Conservation (phyloP, 2,888 invertebrate species). For the Calameuta idolon region DNA sequence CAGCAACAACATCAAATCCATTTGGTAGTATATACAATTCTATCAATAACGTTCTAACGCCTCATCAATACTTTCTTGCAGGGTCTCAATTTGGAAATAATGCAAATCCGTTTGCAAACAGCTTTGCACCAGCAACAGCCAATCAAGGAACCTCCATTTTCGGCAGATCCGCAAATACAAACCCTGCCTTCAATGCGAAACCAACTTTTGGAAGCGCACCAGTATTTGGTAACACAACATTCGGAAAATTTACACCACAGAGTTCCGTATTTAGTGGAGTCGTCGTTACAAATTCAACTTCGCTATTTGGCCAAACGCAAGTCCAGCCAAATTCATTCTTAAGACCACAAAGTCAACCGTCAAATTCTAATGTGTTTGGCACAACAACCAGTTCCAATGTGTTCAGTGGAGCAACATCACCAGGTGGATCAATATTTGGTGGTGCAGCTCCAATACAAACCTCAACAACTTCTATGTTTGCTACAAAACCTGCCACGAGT, state of each 20-base stretch:
- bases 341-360: constrained; percentile 45
- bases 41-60: neutral
- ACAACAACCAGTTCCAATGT: constrained; percentile 35
- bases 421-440: constrained; percentile 46
- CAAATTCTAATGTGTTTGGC: constrained; percentile 39
- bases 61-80: neutral
- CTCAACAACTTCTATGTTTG: constrained; percentile 27
- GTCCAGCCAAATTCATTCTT: constrained; percentile 40
- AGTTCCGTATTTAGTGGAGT: constrained; percentile 40
- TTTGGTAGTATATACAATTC: neutral
- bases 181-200: constrained; percentile 50
- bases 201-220: constrained; percentile 47
- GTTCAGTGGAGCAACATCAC: constrained; percentile 43
- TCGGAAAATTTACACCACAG: constrained; percentile 40
- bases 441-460: constrained; percentile 31
- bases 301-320: constrained; percentile 47
- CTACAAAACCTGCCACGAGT: constrained; percentile 17
- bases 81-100: neutral
- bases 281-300: constrained; percentile 36
- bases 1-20: constrained; percentile 9
- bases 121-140: constrained; percentile 19
- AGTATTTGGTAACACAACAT: constrained; percentile 45
- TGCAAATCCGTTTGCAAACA: constrained; percentile 45
- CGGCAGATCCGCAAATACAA: constrained; percentile 34
- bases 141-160: constrained; percentile 45